Base-by-base conservation (phyloP, 2,113 vertebrate species). In the Pterophyllum scalare region DNA sequence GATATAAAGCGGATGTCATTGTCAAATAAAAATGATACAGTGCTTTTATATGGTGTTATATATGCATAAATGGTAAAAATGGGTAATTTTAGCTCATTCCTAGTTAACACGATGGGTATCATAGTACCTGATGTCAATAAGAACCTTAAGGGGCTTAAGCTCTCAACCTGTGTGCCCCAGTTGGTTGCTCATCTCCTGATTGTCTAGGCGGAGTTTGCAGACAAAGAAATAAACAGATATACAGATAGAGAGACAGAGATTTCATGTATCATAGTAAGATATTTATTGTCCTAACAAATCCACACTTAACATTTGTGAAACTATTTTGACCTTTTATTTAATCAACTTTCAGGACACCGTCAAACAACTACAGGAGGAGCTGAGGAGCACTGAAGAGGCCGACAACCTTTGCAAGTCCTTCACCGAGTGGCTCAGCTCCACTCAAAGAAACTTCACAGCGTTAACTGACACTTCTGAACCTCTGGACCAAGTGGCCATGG, bases 351-450 rank as follows among this genome's bases (percentile, higher is more conserved):
- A 99, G 98, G 98, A 99, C 75, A 97, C 96, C 92, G 94, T 97
- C 77, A 98, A 98, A 88, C 97, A 97, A 87, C 93, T 99, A 33
- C 96, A 98, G 89, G 97, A 99, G 88, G 98, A 99, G 92, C 94
- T 97, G 77, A 96, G 90, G 82, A 97, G 95, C 90, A 95, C 98
- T 22, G 96, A 97, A 20, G 98, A 99, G 84, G 97, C 98, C 2
- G 97, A 97, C 49, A 90, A 94, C 13, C 95, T 97, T 77, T 96
- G 98, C 60, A 85, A 82, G 54, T 93, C 95, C 85, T 99, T 98
- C 89, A 94, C 94, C 0, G 96, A 98, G 56, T 99, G 98, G 98
- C 96, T 97, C 17, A 91, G 81, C 84, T 95, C 94, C 12, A 97
- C 97, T 14, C 95, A 96, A 81, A 97, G 95, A 85, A 97, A 95